phyloP scores from a whole-genome alignment of 2,113 vertebrate species.

The Thamnophis sirtalis region DNA sequence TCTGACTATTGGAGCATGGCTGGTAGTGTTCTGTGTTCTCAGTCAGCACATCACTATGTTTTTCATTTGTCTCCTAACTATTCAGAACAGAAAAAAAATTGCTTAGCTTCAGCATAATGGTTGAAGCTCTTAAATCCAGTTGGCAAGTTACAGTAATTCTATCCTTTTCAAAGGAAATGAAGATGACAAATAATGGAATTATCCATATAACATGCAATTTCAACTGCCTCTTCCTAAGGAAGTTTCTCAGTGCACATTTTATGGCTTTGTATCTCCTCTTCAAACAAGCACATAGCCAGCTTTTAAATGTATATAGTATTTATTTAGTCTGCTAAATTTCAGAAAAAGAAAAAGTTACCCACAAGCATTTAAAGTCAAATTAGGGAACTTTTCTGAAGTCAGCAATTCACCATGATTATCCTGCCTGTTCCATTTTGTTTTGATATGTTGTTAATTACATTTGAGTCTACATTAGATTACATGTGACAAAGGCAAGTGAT shows the following conservation, averaged over 20 bases:
- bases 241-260: background rate
- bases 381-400: background rate
- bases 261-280: background rate
- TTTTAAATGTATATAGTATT: background rate
- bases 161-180: background rate
- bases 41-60: background rate
- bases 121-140: background rate
- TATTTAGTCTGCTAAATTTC: constrained; percentile 4
- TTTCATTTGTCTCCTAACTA: background rate
- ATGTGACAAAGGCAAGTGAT: constrained; percentile 19
- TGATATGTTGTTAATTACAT: background rate
- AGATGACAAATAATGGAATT: background rate
- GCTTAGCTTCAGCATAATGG: background rate
- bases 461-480: constrained; percentile 17
- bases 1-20: background rate
- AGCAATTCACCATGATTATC: constrained; percentile 3
- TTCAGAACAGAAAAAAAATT: background rate
- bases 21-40: background rate
- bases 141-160: background rate
- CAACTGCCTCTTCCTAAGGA: background rate
- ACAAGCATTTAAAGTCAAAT: background rate
- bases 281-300: background rate
- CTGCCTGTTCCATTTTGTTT: constrained; percentile 2
- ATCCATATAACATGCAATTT: background rate
- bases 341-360: constrained; percentile 2